These are phyloP conservation scores for Varanus salvator DNA, from an alignment of 2,113 vertebrate genomes.

Conservation along the genomic window DNA sequence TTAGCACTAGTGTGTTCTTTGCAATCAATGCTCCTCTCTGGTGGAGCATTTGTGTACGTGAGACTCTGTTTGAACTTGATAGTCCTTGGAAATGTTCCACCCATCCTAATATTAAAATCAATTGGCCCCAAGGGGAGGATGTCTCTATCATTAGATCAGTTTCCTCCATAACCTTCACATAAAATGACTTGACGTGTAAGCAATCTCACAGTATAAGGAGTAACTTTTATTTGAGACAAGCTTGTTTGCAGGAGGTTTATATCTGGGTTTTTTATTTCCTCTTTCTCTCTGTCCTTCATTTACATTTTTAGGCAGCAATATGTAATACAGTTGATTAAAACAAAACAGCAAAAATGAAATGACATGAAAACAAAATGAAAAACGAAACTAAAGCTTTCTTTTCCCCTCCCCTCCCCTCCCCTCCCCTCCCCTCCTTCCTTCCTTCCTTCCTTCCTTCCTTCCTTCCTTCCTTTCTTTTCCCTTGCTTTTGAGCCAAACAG, in stretches of 20 bases:
- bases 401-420: too few species aligned
- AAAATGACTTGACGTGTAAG: constrained; percentile 17
- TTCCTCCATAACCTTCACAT: constrained; percentile 35
- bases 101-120: constrained; percentile 43
- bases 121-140: constrained; percentile 32
- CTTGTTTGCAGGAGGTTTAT: constrained; percentile 13
- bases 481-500: background rate
- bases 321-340: background rate
- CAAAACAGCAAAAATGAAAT: too few species aligned
- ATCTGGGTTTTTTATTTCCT: background rate
- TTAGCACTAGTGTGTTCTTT: background rate
- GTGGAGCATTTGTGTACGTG: constrained; percentile 16
- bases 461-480: too few species aligned
- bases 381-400: too few species aligned
- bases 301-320: background rate
- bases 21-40: constrained; percentile 17
- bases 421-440: too few species aligned
- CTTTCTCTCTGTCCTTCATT: background rate
- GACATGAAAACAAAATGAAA: too few species aligned
- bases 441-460: too few species aligned
- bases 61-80: constrained; percentile 36
- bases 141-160: constrained; percentile 29
- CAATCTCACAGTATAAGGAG: background rate
- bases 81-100: constrained; percentile 41
- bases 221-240: constrained; percentile 7